Evolutionary conservation across 2,888 invertebrate genomes (phyloP).

Genomic region (Podabrus alpinus): DNA sequence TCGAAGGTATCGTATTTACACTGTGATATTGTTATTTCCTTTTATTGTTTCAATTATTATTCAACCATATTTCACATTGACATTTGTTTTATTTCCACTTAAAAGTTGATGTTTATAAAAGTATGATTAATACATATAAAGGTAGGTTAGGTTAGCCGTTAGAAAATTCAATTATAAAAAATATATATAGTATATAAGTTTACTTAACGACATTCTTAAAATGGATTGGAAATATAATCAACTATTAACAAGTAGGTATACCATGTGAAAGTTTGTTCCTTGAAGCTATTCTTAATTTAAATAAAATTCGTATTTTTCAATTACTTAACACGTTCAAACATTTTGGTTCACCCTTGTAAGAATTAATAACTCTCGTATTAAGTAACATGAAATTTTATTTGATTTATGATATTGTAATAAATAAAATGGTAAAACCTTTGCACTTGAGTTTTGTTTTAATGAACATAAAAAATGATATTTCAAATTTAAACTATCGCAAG

Average conservation of each 20-base stretch:
- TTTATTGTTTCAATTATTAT: background rate
- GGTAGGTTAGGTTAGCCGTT: background rate
- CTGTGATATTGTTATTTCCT: background rate
- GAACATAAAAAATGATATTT: background rate
- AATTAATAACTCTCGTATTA: background rate
- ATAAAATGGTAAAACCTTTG: background rate
- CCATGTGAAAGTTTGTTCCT: background rate
- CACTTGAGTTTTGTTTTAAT: background rate
- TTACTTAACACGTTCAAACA: background rate
- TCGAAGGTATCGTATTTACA: background rate
- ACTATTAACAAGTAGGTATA: background rate
- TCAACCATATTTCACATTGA: background rate
- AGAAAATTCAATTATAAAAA: background rate
- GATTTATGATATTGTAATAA: background rate
- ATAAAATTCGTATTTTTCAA: background rate
- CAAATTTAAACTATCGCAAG: background rate
- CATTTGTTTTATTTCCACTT: background rate
- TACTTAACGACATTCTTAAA: background rate
- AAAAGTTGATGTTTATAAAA: background rate
- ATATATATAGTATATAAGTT: background rate
- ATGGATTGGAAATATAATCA: background rate
- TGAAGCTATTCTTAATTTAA: background rate
- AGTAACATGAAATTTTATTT: background rate
- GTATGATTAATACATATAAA: background rate
- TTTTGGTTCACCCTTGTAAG: background rate